phyloP scores from a whole-genome alignment of 2,888 invertebrate genomes.

The Seira ritae region DNA sequence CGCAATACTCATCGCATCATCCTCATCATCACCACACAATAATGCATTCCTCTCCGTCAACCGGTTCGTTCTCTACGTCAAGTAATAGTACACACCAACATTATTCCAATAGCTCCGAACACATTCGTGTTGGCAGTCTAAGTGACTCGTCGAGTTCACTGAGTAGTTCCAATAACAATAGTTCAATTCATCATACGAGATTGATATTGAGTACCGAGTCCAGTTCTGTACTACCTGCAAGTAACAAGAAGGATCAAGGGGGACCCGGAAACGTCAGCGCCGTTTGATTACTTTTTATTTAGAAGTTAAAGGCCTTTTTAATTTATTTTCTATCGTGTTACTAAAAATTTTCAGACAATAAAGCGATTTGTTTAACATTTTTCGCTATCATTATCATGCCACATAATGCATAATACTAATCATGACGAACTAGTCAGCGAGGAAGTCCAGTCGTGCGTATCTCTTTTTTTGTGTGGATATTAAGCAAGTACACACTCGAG shows the following conservation, averaged over 20 bases:
- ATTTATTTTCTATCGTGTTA: not conserved
- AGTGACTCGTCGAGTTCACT: constrained; percentile 57
- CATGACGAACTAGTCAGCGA: no score
- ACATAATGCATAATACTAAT: no score
- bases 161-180: constrained; percentile 56
- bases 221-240: constrained; percentile 60
- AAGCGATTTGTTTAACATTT: not conserved
- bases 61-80: constrained; percentile 34
- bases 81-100: constrained; percentile 25
- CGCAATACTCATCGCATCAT: constrained; percentile 25
- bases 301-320: not conserved
- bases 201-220: constrained; percentile 60
- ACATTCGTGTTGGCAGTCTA: constrained; percentile 35
- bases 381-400: no score
- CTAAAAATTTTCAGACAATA: not conserved
- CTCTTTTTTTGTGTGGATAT: no score
- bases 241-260: constrained; percentile 39
- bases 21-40: constrained; percentile 23
- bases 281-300: constrained; percentile 25
- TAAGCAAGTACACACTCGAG: no score
- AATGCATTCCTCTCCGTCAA: constrained; percentile 43
- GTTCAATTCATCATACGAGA: constrained; percentile 43
- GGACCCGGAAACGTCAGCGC: constrained; percentile 45
- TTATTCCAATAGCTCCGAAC: constrained; percentile 21
- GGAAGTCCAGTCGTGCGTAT: no score